phyloP scores from a whole-genome alignment of 2,113 vertebrate species.

The Gadus macrocephalus region DNA sequence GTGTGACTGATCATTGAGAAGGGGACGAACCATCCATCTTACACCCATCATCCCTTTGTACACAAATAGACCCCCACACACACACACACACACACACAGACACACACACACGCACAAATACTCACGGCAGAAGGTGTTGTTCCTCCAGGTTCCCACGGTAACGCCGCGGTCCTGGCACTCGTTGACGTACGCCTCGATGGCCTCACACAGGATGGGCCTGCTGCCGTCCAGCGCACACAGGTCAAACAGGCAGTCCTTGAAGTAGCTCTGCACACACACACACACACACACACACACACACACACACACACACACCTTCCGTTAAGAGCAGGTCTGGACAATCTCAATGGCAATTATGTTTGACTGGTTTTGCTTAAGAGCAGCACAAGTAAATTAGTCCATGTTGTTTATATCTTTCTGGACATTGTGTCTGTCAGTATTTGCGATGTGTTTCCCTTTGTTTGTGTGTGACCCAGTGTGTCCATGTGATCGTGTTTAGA shows the following conservation, averaged over 20 bases:
- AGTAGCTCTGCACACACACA: slow-evolving; percentile 59
- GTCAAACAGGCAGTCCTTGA: slow-evolving; percentile 71
- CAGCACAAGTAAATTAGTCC: no score
- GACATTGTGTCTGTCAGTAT: no score
- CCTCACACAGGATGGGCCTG: slow-evolving; percentile 64
- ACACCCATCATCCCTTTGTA: no score
- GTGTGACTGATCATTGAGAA: no score
- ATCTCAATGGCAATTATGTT: no score
- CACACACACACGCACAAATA: not conserved
- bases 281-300: not conserved
- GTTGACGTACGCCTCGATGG: slow-evolving; percentile 71
- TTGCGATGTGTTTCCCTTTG: no score
- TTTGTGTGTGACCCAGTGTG: not conserved
- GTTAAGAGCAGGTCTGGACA: no score
- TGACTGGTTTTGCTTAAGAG: no score
- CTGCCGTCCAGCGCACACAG: slow-evolving; percentile 70
- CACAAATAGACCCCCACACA: no score
- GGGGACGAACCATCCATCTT: no score
- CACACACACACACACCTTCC: not conserved
- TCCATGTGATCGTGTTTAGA: not conserved
- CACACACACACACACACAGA: not conserved
- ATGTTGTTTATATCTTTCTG: no score
- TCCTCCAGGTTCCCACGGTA: slow-evolving; percentile 69
- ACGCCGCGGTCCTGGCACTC: slow-evolving; percentile 76
- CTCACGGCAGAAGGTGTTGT: slow-evolving; percentile 71